Evolutionary conservation across 2,888 invertebrate genomes (phyloP).

Genomic region (Drosophila mercatorum): DNA sequence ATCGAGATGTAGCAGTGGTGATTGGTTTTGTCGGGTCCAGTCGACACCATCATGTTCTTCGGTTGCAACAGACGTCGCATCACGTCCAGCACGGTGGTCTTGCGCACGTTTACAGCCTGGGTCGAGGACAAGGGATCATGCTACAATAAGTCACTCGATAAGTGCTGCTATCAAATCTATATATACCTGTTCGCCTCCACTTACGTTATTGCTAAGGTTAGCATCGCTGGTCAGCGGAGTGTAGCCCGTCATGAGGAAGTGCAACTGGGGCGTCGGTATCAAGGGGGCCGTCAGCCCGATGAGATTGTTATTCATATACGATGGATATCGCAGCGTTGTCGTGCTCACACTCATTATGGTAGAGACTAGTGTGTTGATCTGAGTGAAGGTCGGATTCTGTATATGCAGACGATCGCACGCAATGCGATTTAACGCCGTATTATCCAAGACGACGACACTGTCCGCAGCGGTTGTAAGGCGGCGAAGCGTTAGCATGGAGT

Average conservation of each 20-base stretch:
- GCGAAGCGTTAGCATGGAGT: conserved; percentile 96
- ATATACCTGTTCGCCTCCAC: not conserved
- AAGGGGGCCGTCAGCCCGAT: conserved; percentile 97
- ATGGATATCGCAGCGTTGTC: conserved; percentile 95
- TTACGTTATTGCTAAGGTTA: conserved; percentile 84
- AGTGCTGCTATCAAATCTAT: not conserved
- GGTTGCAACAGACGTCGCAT: conserved; percentile 98
- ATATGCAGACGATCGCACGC: conserved; percentile 97
- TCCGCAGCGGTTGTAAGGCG: conserved; percentile 97
- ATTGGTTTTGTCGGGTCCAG: conserved; percentile 94
- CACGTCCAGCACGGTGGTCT: conserved; percentile 99
- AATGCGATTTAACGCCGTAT: conserved; percentile 97
- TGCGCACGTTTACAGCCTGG: conserved; percentile 89
- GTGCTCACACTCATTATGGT: conserved; percentile 99
- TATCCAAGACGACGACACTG: conserved; percentile 98
- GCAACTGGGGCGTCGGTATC: conserved; percentile 99
- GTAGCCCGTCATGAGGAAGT: conserved; percentile 99
- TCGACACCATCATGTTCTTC: conserved; percentile 99
- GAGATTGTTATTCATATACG: conserved; percentile 99
- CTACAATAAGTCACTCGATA: conserved; percentile 11
- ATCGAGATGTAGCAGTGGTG: conserved; percentile 99
- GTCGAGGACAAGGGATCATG: conserved; percentile 37
- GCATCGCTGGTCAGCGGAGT: conserved; percentile 97
- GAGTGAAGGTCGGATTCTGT: conserved; percentile 97
- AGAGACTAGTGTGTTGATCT: conserved; percentile 98